A percentile compares a stretch with the other conserved stretches of the same genome.
phyloP scores from a whole-genome alignment of 2,113 vertebrate species.

The Actinemys pallida region DNA sequence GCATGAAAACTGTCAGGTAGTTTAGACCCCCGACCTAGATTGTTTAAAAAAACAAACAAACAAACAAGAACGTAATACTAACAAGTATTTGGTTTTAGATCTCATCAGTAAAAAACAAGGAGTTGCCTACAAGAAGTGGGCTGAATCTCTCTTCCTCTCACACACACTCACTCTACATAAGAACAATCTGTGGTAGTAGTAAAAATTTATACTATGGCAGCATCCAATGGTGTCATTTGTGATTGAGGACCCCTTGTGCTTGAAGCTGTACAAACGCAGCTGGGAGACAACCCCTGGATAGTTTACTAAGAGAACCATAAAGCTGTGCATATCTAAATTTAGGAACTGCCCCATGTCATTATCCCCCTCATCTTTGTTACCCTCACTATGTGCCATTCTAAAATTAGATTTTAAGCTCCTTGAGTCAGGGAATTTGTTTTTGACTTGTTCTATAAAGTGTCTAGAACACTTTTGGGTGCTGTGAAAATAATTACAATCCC shows the following conservation, averaged over 20 bases:
- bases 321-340: neutral
- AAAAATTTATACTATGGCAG: neutral
- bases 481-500: neutral
- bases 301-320: neutral
- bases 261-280: neutral
- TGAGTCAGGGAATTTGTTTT: neutral
- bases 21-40: neutral
- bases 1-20: neutral
- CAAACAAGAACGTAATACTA: neutral
- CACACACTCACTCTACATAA: neutral
- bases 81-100: neutral
- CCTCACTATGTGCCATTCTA: neutral
- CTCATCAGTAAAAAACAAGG: neutral
- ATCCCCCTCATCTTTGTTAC: neutral
- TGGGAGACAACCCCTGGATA: neutral
- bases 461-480: neutral
- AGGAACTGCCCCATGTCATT: neutral
- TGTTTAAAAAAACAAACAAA: neutral
- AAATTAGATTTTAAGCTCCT: neutral
- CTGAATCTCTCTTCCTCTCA: neutral
- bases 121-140: neutral
- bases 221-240: neutral
- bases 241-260: neutral
- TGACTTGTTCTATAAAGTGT: neutral
- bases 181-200: neutral